Base-by-base conservation (phyloP, 2,888 invertebrate species). In the Pogonocherus hispidulus region DNA sequence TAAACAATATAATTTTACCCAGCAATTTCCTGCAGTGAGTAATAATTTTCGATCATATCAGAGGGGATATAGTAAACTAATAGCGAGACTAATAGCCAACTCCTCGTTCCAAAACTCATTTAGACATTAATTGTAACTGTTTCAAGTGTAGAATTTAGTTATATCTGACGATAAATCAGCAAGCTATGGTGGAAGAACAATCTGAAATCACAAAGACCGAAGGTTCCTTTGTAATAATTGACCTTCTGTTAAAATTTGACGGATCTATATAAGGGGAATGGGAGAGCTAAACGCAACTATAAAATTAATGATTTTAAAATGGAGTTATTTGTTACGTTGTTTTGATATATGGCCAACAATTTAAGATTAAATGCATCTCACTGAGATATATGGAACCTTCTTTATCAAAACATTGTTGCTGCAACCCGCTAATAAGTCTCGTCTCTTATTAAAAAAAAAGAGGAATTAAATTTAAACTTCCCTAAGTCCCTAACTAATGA, bases 141-240 rank as follows among this genome's bases (percentile, higher is more conserved):
- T 68, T 69, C 69, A 69, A 72, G 69, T 72, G 69, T 69, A 57
- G 72, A 67, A 54, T 67, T 72, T 67, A 67, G 72, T 66, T 63
- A 60, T 65, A 63, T 51, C 64, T 56, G 65, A 69, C 60, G 49
- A 72, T 72, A 72, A 72, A 72, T 72, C 72, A 72, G 69, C 55
- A 66, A 69, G 52, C 66, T 68, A 67, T 60, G 60, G 63, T 60
- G 55, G 66, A 68, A 68, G 68, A 63, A 41, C 52, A 54, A 16
- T 18, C 11, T 49, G n/a, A 63, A 66, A 59, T 49, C 62, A 14
- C 59, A 49, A 68, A 65, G 68, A 37, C 55, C 55, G 55, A 55
- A 55, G 37, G 37, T 55, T 55, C 35, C 19, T 16, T 20, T 8
- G 8, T 55, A 52, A 37, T 55, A 55, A 55, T 55, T 55, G 55